Conservation (phyloP, 2,888 invertebrate genomes). For the Steinernema carpocapsae region DNA sequence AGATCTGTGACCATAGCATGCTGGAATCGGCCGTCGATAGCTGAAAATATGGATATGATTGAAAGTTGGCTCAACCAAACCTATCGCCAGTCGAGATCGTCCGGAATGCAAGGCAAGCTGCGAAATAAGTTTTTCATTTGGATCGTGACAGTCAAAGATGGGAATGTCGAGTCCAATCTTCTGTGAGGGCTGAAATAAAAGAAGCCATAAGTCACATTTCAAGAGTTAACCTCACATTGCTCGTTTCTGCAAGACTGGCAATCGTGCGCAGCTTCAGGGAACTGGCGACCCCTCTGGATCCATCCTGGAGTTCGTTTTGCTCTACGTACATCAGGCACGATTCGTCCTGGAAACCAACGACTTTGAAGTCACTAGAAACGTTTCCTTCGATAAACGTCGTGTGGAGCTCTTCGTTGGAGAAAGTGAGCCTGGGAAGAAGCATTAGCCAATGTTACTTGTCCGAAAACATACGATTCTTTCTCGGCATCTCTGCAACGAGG, state of each 20-base stretch:
- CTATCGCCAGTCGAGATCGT: neutral
- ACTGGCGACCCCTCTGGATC: neutral
- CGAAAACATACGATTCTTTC: neutral
- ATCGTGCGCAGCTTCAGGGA: neutral
- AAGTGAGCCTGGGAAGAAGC: neutral
- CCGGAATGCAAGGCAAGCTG: neutral
- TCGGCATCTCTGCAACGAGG: neutral
- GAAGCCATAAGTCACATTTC: neutral
- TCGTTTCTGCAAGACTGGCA: neutral
- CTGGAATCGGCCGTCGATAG: neutral
- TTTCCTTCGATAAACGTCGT: neutral
- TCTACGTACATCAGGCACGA: slow-evolving; percentile 3
- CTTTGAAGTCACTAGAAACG: neutral
- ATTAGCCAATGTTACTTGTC: neutral
- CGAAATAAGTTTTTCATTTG: neutral
- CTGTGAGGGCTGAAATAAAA: neutral
- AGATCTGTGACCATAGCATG: neutral
- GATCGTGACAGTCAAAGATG: neutral
- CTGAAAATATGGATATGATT: neutral
- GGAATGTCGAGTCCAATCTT: neutral
- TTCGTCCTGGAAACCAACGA: neutral
- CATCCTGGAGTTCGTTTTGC: neutral
- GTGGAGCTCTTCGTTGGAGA: neutral
- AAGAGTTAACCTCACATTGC: neutral
- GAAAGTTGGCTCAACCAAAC: neutral